Base-by-base conservation (phyloP, 2,888 invertebrate species). In the Acronicta alni region DNA sequence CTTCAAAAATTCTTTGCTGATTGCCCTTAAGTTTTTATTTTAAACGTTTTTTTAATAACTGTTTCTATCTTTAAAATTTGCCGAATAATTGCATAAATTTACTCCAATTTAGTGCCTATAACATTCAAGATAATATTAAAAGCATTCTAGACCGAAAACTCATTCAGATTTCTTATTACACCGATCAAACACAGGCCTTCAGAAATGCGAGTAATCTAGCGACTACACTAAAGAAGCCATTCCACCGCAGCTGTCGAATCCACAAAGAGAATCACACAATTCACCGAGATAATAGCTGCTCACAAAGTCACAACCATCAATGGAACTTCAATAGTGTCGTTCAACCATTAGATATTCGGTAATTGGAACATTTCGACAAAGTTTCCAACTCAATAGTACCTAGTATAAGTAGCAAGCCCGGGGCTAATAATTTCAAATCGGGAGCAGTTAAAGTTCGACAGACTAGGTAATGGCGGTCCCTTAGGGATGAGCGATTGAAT, bases 351-450 rank as follows among this genome's bases (percentile, higher is more conserved):
- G 58, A 38, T 39, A 58, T 67, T 63, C 56, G 41, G 63, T 75
- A 75, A 75, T 80, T 73, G 72, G 72, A 72, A 69, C 72, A 79
- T 72, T 74, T 72, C 69, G 68, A 46, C 54, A 35, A 68, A 74
- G 70, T 79, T 75, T 48, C 57, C 42, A 58, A 69, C 62, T 54
- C 49, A 42, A 69, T 61, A 57, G 63, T 60, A 70, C 64, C 71
- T 65, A 73, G 48, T 60, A 12, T 57, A 51, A 51, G 48, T 51
- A 63, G 30, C 23, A 64, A 49, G 55, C 75, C 63, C 58, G 69
- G 38, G 75, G 78, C 74, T 81, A 80, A 85, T 85, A 82, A 87
- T 86, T 84, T 82, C 76, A 77, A 85, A 83, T 84, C 75, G 72
- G 62, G 79, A 77, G 71, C 80, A 74, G 81, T 81, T 79, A 78